Percentiles rank a stretch among this genome's conserved stretches.
Conservation (phyloP, 2,888 invertebrate genomes). For the Tineola bisselliella region DNA sequence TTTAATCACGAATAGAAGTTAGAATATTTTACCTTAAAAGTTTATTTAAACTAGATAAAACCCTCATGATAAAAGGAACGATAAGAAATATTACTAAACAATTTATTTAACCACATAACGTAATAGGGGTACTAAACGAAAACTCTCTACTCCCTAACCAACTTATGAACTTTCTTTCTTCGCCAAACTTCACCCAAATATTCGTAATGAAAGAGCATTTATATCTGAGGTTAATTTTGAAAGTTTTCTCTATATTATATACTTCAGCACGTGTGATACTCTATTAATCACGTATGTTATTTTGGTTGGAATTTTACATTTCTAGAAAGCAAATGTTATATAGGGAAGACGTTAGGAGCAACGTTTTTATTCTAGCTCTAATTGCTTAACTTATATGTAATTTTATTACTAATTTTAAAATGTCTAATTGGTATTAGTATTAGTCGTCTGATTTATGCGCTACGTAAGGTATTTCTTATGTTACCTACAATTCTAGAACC, state of each 20-base stretch:
- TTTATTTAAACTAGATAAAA: background rate
- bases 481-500: too few relatives aligned
- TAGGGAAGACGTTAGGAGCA: too few relatives aligned
- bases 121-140: background rate
- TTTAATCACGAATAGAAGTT: too few relatives aligned
- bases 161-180: background rate
- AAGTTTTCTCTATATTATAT: background rate
- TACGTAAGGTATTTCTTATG: too few relatives aligned
- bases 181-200: background rate
- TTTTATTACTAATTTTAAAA: too few relatives aligned
- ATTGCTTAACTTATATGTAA: too few relatives aligned
- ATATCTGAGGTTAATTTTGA: conserved; percentile 2
- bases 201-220: background rate
- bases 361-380: too few relatives aligned
- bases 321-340: too few relatives aligned
- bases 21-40: too few relatives aligned
- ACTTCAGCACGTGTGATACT: background rate
- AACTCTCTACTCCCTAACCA: background rate
- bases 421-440: too few relatives aligned
- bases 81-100: background rate
- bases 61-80: background rate
- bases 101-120: background rate
- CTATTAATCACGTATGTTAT: background rate
- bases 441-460: too few relatives aligned
- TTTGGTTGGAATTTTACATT: too few relatives aligned